Base-by-base conservation (phyloP, 2,113 vertebrate species). In the Ursus arctos region DNA sequence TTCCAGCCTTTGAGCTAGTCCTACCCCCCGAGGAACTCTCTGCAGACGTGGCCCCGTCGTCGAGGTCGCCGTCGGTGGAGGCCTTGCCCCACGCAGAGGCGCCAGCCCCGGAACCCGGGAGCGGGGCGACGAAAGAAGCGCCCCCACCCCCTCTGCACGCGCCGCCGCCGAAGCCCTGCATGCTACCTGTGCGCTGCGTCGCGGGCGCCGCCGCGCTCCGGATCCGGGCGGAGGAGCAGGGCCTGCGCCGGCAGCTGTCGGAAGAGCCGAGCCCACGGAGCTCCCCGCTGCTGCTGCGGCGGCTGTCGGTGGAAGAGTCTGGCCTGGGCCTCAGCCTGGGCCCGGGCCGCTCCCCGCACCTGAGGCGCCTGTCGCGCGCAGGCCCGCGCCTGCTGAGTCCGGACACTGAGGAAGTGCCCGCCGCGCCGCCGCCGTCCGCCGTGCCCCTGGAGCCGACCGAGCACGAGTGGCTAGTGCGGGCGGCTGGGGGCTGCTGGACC, bases 391-490 rank as follows among this genome's bases (percentile, higher is more conserved):
- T 96, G 36, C 97, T 36, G 0, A 69, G 96, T 31, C 51, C 98
- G 0, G 97, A 98, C 21, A 0, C 63, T 2, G 95, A 98, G 4
- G 97, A 91, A 12, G 43, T 11, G 11, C 80, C 98, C 1, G n/a
- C 94, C 61, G 93, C 95, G 96, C 98, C 0, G 22, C 76, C 22
- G 96, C 99, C 98, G 0, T 95, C 99, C 0, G 36, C 79, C 2
- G 97, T 99, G 59, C 99, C 99, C 0, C 92, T 99, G 97, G 99
- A 99, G 40, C 97, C 98, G 1, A 65, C 97, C 0, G 99, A 99
- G 97, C 99, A 99, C 40, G 97, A 99, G 86, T 99, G 99, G 99
- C 97, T 99, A 93, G 98, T 99, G 61, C 98, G 98, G 67, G 98
- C 98, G 0, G 99, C 99, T 0, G 72, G 98, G 0, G 99, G 99